Conservation (phyloP, 2,113 vertebrate species). For the Dunckerocampus dactyliophorus region DNA sequence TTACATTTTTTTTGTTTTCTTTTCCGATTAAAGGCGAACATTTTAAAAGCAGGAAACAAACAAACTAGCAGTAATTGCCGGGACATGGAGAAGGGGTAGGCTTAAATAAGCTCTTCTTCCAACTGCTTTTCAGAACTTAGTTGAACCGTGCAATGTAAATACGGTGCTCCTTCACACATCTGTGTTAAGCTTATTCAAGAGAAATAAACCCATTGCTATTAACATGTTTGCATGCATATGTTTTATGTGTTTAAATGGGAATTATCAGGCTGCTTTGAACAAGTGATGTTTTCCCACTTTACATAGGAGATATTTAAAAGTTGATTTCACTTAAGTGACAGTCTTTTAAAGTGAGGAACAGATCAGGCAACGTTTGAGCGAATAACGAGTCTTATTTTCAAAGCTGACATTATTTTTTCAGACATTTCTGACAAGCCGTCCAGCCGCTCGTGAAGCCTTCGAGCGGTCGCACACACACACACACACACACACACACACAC, state of each 20-base stretch:
- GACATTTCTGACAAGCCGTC: conserved; percentile 7
- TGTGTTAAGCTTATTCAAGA: too few relatives aligned
- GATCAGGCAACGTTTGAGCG: background rate
- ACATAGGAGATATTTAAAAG: background rate
- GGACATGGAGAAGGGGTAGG: too few relatives aligned
- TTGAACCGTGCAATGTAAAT: too few relatives aligned
- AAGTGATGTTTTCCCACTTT: conserved; percentile 7
- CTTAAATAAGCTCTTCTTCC: too few relatives aligned
- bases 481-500: background rate
- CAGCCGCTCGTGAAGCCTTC: conserved; percentile 15
- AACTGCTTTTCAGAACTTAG: too few relatives aligned
- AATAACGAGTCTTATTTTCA: background rate
- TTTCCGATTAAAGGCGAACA: too few relatives aligned
- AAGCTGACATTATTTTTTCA: background rate
- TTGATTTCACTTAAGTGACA: background rate
- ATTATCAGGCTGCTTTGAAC: conserved; percentile 1
- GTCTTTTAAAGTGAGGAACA: background rate
- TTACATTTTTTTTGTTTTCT: too few relatives aligned
- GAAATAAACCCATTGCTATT: conserved; percentile 2
- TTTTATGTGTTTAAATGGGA: background rate
- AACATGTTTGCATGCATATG: background rate
- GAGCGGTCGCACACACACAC: background rate
- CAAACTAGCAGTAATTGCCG: too few relatives aligned
- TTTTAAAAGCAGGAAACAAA: too few relatives aligned
- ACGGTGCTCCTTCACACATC: background rate